Conservation (phyloP, 2,888 invertebrate species). For the Sycophila texana region DNA sequence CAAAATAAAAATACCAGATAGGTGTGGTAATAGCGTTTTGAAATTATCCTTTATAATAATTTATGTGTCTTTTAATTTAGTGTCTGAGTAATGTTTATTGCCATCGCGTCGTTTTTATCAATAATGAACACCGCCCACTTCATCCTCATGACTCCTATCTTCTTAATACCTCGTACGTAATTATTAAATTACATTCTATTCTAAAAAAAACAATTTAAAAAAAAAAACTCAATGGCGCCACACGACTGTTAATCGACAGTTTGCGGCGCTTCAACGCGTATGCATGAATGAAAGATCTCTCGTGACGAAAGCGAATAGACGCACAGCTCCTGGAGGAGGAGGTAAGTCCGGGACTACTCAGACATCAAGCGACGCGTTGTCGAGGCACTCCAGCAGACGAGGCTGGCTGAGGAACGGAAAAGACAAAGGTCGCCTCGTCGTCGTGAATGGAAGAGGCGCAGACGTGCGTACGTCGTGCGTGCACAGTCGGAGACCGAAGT, state of each 20-base stretch:
- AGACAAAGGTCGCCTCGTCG: conserved; percentile 42
- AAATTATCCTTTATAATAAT: background rate
- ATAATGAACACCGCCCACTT: no score
- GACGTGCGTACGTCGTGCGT: background rate
- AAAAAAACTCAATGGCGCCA: no score
- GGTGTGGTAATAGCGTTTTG: no score
- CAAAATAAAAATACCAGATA: no score
- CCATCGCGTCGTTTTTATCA: no score
- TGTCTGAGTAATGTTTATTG: no score
- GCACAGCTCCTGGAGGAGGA: background rate
- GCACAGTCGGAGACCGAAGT: background rate
- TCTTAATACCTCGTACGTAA: no score
- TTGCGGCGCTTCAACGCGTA: background rate
- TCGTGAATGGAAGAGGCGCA: conserved; percentile 32
- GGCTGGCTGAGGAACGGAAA: conserved; percentile 32
- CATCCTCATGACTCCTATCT: conserved; percentile 10
- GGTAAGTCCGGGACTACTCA: background rate
- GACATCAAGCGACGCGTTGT: background rate
- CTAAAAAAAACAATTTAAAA: no score
- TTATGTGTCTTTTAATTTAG: background rate
- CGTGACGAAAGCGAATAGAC: conserved; percentile 20
- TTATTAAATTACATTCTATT: no score
- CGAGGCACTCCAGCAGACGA: background rate
- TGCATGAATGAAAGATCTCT: conserved; percentile 48
- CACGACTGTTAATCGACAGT: no score